Evolutionary conservation across 2,888 invertebrate genomes (phyloP).

Genomic region (Cryptus armator): DNA sequence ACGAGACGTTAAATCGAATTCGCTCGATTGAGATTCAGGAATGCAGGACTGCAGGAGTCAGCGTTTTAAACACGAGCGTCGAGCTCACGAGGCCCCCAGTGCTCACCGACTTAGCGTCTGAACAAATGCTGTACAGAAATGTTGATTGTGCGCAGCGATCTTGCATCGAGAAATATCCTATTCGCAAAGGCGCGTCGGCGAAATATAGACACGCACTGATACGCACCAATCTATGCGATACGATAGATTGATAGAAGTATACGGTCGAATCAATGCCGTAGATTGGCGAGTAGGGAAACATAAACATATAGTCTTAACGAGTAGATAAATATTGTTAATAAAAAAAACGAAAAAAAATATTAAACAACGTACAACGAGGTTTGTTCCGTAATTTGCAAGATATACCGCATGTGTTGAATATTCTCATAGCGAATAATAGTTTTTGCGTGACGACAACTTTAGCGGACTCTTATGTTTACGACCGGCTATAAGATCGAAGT

Average conservation of each 20-base stretch:
- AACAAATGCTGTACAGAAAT: slow-evolving; percentile 51
- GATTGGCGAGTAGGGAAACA: slow-evolving; percentile 34
- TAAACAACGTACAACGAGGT: not conserved
- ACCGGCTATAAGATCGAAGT: not conserved
- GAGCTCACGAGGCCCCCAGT: slow-evolving; percentile 29
- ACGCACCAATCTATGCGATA: slow-evolving; percentile 33
- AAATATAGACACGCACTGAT: slow-evolving; percentile 42
- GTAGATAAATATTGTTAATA: slow-evolving; percentile 12
- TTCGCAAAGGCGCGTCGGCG: slow-evolving; percentile 41
- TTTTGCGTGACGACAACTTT: not conserved
- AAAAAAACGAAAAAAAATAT: not conserved
- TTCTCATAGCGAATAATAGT: not conserved
- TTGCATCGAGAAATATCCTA: slow-evolving; percentile 36
- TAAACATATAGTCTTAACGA: slow-evolving; percentile 49
- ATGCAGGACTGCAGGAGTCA: slow-evolving; percentile 74
- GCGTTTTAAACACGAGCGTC: slow-evolving; percentile 58
- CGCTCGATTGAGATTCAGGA: slow-evolving; percentile 76
- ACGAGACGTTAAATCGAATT: slow-evolving; percentile 70
- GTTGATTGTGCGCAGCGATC: slow-evolving; percentile 45
- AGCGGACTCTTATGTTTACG: not conserved
- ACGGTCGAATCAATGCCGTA: slow-evolving; percentile 30
- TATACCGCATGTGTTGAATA: not conserved
- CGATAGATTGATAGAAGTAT: slow-evolving; percentile 43
- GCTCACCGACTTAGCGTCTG: slow-evolving; percentile 37
- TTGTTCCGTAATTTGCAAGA: not conserved